Conservation (phyloP, 2,113 vertebrate genomes). For the Pyrgilauda ruficollis region DNA sequence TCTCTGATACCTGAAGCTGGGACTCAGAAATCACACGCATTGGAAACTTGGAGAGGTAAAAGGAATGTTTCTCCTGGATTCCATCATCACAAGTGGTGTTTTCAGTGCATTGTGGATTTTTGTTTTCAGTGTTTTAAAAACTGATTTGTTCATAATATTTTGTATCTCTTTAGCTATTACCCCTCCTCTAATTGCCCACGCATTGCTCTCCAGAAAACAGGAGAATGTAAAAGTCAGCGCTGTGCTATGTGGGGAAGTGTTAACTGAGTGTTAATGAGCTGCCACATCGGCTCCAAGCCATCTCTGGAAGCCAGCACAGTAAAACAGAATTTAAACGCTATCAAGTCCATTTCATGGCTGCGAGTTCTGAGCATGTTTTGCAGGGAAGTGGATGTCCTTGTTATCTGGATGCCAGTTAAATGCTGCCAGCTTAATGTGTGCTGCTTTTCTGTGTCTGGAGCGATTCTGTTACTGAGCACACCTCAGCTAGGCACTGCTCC, state of each 20-base stretch:
- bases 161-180: slow-evolving; percentile 62
- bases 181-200: slow-evolving; percentile 59
- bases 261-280: slow-evolving; percentile 77
- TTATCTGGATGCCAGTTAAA: slow-evolving; percentile 59
- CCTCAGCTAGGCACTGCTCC: neutral
- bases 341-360: slow-evolving; percentile 26
- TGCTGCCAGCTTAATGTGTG: slow-evolving; percentile 13
- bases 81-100: neutral
- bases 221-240: slow-evolving; percentile 66
- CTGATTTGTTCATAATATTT: slow-evolving; percentile 34
- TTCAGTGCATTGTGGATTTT: neutral
- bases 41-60: neutral
- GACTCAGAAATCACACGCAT: neutral
- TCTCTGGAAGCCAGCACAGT: slow-evolving; percentile 51
- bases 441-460: neutral
- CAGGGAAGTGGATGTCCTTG: slow-evolving; percentile 55
- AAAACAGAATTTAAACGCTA: slow-evolving; percentile 64
- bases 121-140: neutral
- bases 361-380: slow-evolving; percentile 46
- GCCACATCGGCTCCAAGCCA: slow-evolving; percentile 55
- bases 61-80: neutral
- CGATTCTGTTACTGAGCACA: neutral
- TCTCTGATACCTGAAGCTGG: neutral
- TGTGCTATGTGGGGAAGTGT: slow-evolving; percentile 63
- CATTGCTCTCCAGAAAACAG: slow-evolving; percentile 67